Conservation (phyloP, 2,797 vertebrate species). For the Typhlichthys subterraneus region DNA sequence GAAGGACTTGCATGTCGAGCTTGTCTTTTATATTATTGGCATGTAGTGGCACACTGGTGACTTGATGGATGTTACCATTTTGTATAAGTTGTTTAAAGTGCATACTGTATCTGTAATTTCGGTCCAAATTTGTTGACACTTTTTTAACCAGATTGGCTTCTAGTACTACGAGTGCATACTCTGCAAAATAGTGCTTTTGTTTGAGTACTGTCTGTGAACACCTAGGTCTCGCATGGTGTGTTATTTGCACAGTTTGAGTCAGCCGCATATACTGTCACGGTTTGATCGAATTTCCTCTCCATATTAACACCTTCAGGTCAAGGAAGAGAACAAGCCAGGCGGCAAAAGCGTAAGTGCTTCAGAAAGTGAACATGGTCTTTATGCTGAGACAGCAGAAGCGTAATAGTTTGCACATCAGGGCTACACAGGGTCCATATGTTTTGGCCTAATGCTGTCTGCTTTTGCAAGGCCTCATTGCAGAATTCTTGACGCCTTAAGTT, state of each 20-base stretch:
- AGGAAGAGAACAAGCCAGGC: conserved; percentile 89
- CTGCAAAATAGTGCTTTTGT: neutral
- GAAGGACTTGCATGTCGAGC: conserved; percentile 17
- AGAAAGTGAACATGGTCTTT: conserved; percentile 16
- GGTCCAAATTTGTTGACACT: neutral
- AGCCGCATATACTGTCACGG: conserved; percentile 3
- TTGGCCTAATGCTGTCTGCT: too few species aligned
- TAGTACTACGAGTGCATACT: neutral
- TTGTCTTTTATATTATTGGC: neutral
- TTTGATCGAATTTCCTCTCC: conserved; percentile 56
- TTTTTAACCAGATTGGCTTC: neutral
- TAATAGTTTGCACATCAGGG: neutral
- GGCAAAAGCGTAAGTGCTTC: conserved; percentile 87
- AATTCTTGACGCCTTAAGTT: too few species aligned
- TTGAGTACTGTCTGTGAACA: too few species aligned
- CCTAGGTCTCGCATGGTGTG: conserved; percentile 44
- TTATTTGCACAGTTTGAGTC: conserved; percentile 43
- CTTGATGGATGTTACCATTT: neutral
- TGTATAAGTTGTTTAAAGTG: neutral
- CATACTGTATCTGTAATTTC: neutral
- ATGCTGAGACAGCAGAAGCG: neutral
- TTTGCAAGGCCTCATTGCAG: too few species aligned
- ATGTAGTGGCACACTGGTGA: conserved; percentile 12
- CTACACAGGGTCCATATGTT: neutral
- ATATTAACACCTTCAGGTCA: conserved; percentile 84